These are phyloP conservation scores for Chromis chromis DNA, from an alignment of 2,797 vertebrate species.

Conservation along the genomic window DNA sequence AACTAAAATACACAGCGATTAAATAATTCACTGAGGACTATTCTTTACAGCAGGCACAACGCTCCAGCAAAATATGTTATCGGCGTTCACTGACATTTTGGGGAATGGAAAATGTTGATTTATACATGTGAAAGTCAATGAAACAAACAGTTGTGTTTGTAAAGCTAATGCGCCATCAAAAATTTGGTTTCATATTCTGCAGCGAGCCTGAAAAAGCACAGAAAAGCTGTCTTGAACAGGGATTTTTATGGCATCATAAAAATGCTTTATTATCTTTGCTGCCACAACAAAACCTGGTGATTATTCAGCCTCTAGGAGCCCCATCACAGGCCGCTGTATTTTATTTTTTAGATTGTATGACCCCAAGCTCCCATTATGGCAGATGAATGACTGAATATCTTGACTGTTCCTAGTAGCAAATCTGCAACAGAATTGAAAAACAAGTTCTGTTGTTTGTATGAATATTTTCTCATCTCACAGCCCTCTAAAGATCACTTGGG, in stretches of 20 bases:
- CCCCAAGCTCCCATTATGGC: constrained; percentile 70
- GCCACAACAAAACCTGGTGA: constrained; percentile 72
- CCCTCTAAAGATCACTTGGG: constrained; percentile 52
- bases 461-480: constrained; percentile 53
- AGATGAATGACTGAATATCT: constrained; percentile 66
- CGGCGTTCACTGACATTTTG: constrained; percentile 39
- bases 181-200: constrained; percentile 53
- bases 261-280: constrained; percentile 72
- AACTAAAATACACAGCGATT: constrained; percentile 24
- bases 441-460: constrained; percentile 54
- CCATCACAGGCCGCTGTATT: constrained; percentile 62
- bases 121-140: constrained; percentile 52
- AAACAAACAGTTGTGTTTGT: constrained; percentile 48
- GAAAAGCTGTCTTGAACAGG: constrained; percentile 60
- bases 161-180: constrained; percentile 44
- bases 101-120: constrained; percentile 45
- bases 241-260: constrained; percentile 66
- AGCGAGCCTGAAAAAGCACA: constrained; percentile 44
- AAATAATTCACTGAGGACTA: constrained; percentile 46
- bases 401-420: constrained; percentile 47
- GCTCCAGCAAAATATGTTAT: constrained; percentile 30
- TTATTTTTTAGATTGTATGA: constrained; percentile 60
- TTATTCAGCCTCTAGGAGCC: constrained; percentile 70
- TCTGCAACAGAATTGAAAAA: constrained; percentile 47
- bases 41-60: constrained; percentile 26